phyloP scores from a whole-genome alignment of 2,888 invertebrate species.

The Ochropacha duplaris region DNA sequence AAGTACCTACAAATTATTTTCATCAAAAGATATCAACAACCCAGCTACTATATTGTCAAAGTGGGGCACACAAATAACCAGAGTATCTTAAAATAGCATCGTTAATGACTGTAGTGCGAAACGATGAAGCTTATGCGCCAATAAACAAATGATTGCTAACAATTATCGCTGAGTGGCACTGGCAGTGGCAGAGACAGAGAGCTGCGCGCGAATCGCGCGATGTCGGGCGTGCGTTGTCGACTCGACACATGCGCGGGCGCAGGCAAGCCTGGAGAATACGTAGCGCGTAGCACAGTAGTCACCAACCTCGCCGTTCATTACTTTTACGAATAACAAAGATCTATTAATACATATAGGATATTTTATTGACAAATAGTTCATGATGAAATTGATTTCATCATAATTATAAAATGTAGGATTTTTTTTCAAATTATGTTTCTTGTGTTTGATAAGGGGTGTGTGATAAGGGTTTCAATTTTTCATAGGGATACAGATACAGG shows the following conservation, averaged over 20 bases:
- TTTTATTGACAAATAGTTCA: neutral
- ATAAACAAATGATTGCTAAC: constrained; percentile 70
- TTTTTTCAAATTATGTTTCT: no score
- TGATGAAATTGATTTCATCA: neutral
- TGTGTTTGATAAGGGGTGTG: no score
- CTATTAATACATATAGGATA: constrained; percentile 26
- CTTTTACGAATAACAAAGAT: constrained; percentile 19
- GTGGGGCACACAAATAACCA: constrained; percentile 55
- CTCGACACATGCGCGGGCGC: constrained; percentile 8
- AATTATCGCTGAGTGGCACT: constrained; percentile 53
- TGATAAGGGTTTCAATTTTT: no score
- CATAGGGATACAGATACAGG: no score
- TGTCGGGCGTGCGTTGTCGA: neutral
- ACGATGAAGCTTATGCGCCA: constrained; percentile 59
- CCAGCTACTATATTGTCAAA: constrained; percentile 29
- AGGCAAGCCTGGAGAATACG: neutral
- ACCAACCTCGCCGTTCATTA: constrained; percentile 15
- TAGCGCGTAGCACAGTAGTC: constrained; percentile 43
- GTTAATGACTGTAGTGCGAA: constrained; percentile 58
- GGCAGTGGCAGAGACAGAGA: constrained; percentile 7
- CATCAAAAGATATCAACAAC: neutral
- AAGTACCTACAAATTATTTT: neutral
- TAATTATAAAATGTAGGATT: constrained; percentile 24
- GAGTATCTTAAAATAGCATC: constrained; percentile 63
- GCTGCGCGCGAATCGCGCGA: neutral